Conservation (phyloP, 2,113 vertebrate genomes). For the Terrapene triunguis region DNA sequence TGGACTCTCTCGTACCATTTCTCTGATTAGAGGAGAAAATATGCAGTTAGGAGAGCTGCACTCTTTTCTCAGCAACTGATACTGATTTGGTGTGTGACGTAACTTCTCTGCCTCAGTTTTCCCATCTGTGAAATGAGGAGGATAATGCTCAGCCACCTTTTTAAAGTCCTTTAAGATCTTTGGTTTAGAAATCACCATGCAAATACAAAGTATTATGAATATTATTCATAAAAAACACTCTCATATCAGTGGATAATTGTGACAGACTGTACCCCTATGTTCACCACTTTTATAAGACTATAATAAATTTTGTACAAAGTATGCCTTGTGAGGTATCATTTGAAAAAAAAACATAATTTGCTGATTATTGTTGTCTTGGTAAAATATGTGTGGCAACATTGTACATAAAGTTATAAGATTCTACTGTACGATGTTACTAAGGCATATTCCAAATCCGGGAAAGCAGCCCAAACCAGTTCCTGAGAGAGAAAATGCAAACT, state of each 20-base stretch:
- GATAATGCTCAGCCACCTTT: neutral
- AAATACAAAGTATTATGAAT: neutral
- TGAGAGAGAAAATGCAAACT: no score
- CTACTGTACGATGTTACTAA: no score
- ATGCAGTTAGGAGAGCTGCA: neutral
- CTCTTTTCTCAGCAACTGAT: neutral
- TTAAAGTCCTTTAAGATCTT: neutral
- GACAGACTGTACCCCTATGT: no score
- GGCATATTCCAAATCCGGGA: no score
- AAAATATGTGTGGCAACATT: no score
- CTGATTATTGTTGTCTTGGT: no score
- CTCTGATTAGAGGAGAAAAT: neutral
- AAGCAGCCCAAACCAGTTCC: no score
- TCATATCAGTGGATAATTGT: neutral
- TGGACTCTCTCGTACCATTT: neutral
- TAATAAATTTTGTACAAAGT: no score
- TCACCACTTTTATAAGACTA: no score
- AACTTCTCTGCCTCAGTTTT: neutral
- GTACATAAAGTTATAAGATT: no score
- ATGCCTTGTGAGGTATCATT: no score
- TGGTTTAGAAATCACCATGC: neutral
- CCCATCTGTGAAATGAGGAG: neutral
- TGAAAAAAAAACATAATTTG: no score
- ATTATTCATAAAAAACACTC: neutral
- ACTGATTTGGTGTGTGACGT: neutral